Evolutionary conservation across 1,140 invertebrate species (phyloP), one percentile per base, ranked within the genome.

Genomic region (Zaprionus taronus): DNA sequence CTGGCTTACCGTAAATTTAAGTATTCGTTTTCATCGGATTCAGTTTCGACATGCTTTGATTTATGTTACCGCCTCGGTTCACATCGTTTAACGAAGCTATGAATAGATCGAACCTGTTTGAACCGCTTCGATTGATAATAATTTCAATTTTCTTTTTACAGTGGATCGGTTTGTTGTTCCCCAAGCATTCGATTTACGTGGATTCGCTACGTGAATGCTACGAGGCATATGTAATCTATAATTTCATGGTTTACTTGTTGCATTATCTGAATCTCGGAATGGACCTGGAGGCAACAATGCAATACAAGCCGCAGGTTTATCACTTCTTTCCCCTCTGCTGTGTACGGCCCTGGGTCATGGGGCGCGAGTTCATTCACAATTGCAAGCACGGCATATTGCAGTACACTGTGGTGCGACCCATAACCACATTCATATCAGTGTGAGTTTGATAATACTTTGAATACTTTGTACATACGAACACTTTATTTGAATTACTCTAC

Each of bases 301-400:
- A 96, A 89, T 94, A 95, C n/a, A 98, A 98, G 91, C 96, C 96
- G 31, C 97, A 97, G 93, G 96, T 97, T 1, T 94, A 96, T 74
- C 97, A 98, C 85, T 96, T 97, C 91, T 97, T 97, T 93, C 97
- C 97, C 2, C 93, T 98, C 17, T 97, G 97, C 91, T 98, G 96
- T 93, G 94, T 98, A 49, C 95, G 95, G 6, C 95, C 97, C 38
- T 98, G 97, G 97, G 95, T 95, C 93, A 98, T 98, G 96, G 97
- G 97, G 72, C 96, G 96, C 65, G 96, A 97, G 93, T 98, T 99
- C 93, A 96, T 99, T 53, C 96, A 98, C 84, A 97, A 96, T 85
- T 99, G 98, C 92, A 99, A 98, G 93, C 98, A 99, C 94, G 98
- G 98, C 36, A 99, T 99, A 89, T 93, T 99, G 7, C 98, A 99